Base-by-base conservation (phyloP, 2,113 vertebrate genomes). In the Chamaetylas fuelleborni region DNA sequence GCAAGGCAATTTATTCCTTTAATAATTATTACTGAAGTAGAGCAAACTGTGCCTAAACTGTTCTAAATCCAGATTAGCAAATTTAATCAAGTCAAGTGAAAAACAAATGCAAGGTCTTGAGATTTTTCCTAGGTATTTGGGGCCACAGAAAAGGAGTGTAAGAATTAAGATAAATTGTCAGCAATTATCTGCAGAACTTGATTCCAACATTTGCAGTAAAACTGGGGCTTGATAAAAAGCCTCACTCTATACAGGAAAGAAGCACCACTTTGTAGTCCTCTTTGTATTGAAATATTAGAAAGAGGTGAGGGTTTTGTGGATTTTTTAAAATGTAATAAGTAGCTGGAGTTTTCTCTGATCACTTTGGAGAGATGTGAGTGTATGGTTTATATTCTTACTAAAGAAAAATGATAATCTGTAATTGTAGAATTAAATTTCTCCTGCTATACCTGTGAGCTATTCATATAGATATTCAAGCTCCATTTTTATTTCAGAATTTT, bases 21-120 rank as follows among this genome's bases (percentile, higher is more conserved):
- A 36, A 57, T 90, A 57, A 80, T 90, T 88, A 95, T 90, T 86
- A 88, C 19, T 86, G 86, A 81, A 47, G 40, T 40, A 48, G n/a
- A 90, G 43, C 36, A 80, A 93, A 71, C 82, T 56, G 7, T 11
- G 0, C 43, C 40, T 71, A 29, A 81, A 78, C 34, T 81, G 60
- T 56, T 73, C 60, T 64, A 78, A 83, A 90, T 78, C 69, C 61
- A 67, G 62, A 74, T 92, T 61, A 86, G 80, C 43, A 54, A 73
- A 78, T 70, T 85, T 54, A 56, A 56, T 74, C 64, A 78, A 76
- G 47, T 43, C 45, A 73, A 80, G n/a, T 40, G 18, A 69, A 82
- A 82, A 92, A 64, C 40, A 76, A 73, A 80, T 77, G 80, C 5
- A 58, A 51, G 9, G 29, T 50, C 40, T 67, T 58, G 34, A 79